Evolutionary conservation across 2,888 invertebrate species (phyloP).

Genomic region (Alcis repandata): DNA sequence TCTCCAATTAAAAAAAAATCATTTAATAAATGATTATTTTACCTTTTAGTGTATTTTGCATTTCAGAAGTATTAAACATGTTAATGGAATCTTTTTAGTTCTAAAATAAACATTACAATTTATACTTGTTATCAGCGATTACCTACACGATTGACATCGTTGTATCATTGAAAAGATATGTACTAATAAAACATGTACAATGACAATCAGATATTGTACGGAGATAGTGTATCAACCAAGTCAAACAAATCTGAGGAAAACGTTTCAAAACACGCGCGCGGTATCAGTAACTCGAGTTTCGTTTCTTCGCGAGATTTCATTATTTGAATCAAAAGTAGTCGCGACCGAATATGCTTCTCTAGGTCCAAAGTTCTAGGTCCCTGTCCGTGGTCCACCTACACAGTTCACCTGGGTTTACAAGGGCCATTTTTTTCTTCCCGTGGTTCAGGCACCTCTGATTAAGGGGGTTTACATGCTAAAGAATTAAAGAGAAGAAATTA

Average conservation of each 20-base stretch:
- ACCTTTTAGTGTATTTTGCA: too few species aligned
- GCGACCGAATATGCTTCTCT: too few species aligned
- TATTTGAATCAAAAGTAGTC: neutral
- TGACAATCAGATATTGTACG: neutral
- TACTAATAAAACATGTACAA: neutral
- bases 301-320: neutral
- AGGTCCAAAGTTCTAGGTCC: too few species aligned
- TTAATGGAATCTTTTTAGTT: too few species aligned
- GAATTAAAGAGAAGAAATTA: neutral
- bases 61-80: too few species aligned
- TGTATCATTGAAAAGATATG: neutral
- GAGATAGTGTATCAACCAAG: neutral
- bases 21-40: too few species aligned
- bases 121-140: neutral
- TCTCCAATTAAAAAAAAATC: too few species aligned
- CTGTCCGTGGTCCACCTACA: too few species aligned
- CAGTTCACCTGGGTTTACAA: too few species aligned
- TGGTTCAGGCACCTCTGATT: too few species aligned
- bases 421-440: too few species aligned
- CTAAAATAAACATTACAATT: neutral
- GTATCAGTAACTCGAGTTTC: neutral
- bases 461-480: too few species aligned
- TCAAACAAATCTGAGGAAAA: neutral
- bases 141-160: neutral
- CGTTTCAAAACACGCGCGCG: neutral